Conservation (phyloP, 2,113 vertebrate genomes). For the Hippolais icterina region DNA sequence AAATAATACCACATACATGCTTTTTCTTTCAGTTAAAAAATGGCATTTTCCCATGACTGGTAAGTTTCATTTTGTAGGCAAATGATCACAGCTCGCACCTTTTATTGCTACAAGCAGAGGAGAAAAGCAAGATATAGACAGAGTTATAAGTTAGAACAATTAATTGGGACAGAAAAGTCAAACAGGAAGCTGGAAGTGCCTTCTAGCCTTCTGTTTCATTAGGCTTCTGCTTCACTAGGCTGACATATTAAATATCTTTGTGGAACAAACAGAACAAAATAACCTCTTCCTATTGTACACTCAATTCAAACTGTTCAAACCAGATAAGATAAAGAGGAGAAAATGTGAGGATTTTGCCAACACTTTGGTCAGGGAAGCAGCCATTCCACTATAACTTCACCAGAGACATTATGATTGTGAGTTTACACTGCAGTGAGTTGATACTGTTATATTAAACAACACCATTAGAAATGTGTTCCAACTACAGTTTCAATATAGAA, state of each 20-base stretch:
- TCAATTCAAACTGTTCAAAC: background rate
- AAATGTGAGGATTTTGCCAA: background rate
- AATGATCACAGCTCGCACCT: constrained; percentile 36
- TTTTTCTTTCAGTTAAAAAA: constrained; percentile 22
- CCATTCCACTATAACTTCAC: background rate
- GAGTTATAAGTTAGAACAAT: background rate
- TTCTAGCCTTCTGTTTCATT: background rate
- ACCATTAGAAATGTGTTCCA: background rate
- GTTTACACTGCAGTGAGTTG: background rate
- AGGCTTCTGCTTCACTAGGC: too few species aligned
- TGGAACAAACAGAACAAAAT: background rate
- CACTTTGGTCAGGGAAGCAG: background rate
- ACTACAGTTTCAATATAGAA: background rate
- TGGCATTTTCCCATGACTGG: constrained; percentile 30
- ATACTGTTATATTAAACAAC: background rate
- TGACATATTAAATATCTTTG: background rate
- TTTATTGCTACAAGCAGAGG: constrained; percentile 38
- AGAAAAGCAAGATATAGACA: background rate
- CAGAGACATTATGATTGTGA: background rate
- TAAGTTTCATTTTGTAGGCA: constrained; percentile 46
- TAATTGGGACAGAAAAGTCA: background rate
- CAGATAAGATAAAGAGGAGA: background rate
- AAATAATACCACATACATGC: constrained; percentile 22
- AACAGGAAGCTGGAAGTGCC: background rate
- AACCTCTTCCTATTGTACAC: background rate